Percentiles rank a stretch among this genome's conserved stretches.
phyloP scores from a whole-genome alignment of 2,797 vertebrate species.

The Hemibagrus guttatus region DNA sequence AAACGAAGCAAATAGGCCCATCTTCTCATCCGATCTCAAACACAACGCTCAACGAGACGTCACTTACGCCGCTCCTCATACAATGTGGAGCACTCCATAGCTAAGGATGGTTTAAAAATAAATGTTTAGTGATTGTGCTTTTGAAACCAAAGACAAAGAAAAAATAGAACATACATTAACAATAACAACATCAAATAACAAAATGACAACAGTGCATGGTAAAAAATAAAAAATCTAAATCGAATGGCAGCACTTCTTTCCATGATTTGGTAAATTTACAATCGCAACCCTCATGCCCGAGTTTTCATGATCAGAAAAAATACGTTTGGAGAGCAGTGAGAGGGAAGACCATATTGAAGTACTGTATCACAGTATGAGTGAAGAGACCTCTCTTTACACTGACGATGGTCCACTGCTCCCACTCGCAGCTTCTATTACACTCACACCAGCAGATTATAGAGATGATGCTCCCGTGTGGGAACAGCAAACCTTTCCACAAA shows the following conservation, averaged over 20 bases:
- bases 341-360: conserved; percentile 56
- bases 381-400: conserved; percentile 53
- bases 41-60: conserved; percentile 76
- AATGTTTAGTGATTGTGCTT: conserved; percentile 99
- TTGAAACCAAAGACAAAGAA: conserved; percentile 96
- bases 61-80: conserved; percentile 77
- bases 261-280: conserved; percentile 85
- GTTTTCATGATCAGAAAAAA: conserved; percentile 66
- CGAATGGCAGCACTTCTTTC: conserved; percentile 89
- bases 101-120: conserved; percentile 96
- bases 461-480: conserved; percentile 12
- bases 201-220: conserved; percentile 96
- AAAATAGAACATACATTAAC: conserved; percentile 77
- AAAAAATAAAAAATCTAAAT: too few relatives aligned
- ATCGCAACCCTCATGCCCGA: conserved; percentile 77
- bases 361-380: conserved; percentile 72
- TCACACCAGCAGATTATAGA: conserved; percentile 26
- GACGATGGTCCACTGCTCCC: conserved; percentile 66
- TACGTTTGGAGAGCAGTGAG: conserved; percentile 60
- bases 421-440: conserved; percentile 57
- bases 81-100: conserved; percentile 76
- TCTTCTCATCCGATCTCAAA: conserved; percentile 27
- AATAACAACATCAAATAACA: conserved; percentile 62
- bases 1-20: conserved; percentile 36
- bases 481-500: conserved; percentile 48